Evolutionary conservation across 2,113 vertebrate species (phyloP).

Genomic region (Limanda limanda): DNA sequence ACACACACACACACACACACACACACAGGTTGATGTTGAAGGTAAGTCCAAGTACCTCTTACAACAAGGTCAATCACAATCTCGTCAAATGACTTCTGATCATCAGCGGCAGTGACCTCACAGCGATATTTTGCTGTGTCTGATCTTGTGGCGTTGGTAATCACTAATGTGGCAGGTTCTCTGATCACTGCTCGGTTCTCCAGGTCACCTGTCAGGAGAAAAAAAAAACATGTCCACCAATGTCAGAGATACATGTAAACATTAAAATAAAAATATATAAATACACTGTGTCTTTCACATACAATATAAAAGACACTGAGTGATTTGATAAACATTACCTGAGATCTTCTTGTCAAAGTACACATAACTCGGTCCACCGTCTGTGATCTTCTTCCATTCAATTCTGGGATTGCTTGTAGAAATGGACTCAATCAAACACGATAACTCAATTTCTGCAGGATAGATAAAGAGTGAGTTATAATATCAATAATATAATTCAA

Average conservation of each 20-base stretch:
- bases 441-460: slow-evolving; percentile 88
- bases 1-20: too few species aligned
- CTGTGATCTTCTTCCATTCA: slow-evolving; percentile 96
- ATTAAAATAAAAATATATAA: background rate
- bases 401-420: slow-evolving; percentile 89
- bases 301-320: too few species aligned
- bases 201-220: slow-evolving; percentile 84
- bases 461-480: background rate
- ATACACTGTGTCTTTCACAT: too few species aligned
- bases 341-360: slow-evolving; percentile 90
- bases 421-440: slow-evolving; percentile 92
- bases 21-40: background rate
- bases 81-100: slow-evolving; percentile 91
- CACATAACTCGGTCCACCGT: slow-evolving; percentile 89
- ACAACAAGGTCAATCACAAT: slow-evolving; percentile 90
- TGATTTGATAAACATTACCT: slow-evolving; percentile 76
- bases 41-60: slow-evolving; percentile 83
- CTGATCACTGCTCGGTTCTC: slow-evolving; percentile 86
- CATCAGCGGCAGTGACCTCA: slow-evolving; percentile 90
- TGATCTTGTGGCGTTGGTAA: slow-evolving; percentile 89
- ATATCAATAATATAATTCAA: background rate
- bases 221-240: slow-evolving; percentile 11
- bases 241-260: background rate
- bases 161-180: slow-evolving; percentile 88
- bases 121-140: slow-evolving; percentile 94